Conservation (phyloP, 2,113 vertebrate species). For the Gnathonemus longibarbis region DNA sequence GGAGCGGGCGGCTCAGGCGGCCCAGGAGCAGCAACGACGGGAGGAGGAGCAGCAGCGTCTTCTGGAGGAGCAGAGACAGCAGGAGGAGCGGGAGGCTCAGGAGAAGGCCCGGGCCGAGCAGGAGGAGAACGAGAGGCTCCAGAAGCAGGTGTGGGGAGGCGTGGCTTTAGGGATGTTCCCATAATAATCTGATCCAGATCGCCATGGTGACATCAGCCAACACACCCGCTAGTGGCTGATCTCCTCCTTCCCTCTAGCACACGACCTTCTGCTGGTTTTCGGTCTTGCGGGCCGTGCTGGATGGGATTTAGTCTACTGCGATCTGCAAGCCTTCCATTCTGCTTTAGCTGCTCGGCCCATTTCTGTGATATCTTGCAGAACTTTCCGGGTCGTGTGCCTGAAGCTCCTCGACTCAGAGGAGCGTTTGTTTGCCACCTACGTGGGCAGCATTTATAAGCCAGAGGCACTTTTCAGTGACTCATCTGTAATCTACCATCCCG, state of each 20-base stretch:
- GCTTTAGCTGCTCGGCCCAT: background rate
- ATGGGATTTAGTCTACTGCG: background rate
- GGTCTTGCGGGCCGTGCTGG: background rate
- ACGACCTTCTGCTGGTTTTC: background rate
- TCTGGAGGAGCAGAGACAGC: constrained; percentile 62
- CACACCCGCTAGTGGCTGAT: background rate
- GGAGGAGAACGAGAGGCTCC: constrained; percentile 78
- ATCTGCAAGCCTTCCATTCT: background rate
- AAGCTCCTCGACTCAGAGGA: background rate
- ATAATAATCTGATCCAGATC: background rate
- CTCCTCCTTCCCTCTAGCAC: background rate
- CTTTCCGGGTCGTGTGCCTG: background rate
- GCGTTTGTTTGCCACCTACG: constrained; percentile 8
- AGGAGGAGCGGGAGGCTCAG: constrained; percentile 59
- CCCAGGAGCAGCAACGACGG: constrained; percentile 61
- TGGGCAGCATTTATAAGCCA: constrained; percentile 5
- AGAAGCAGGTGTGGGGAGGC: constrained; percentile 71
- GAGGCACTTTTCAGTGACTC: background rate
- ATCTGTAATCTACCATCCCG: background rate
- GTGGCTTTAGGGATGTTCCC: background rate
- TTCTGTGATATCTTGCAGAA: background rate
- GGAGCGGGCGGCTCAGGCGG: constrained; percentile 67
- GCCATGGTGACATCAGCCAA: background rate
- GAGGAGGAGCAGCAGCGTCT: constrained; percentile 65
- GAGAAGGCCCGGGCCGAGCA: constrained; percentile 68